Evolutionary conservation across 2,113 vertebrate genomes (phyloP).

Genomic region (Lagenorhynchus albirostris): DNA sequence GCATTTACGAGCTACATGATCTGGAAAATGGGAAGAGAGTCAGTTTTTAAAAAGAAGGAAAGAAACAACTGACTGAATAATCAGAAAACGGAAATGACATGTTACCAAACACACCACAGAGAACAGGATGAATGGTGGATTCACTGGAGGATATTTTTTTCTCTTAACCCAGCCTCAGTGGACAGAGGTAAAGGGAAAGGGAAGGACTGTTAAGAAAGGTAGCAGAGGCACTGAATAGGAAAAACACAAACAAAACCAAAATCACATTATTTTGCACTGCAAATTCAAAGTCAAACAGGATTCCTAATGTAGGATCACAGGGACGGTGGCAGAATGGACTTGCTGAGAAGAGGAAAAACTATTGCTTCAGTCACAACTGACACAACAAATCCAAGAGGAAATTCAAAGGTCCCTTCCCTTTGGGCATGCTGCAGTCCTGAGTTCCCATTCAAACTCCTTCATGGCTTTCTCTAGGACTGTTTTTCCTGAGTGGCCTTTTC

Average conservation of each 20-base stretch:
- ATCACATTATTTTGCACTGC: not conserved
- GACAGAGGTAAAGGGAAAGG: not conserved
- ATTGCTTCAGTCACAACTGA: not conserved
- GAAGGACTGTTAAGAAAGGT: not conserved
- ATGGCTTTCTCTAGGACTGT: not conserved
- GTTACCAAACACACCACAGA: not conserved
- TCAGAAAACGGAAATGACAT: not conserved
- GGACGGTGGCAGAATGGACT: not conserved
- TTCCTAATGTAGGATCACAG: not conserved
- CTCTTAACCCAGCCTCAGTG: not conserved
- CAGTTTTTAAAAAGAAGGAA: not conserved
- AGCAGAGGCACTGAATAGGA: not conserved
- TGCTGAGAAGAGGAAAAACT: not conserved
- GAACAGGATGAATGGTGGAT: not conserved
- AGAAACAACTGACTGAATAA: slow-evolving; percentile 49
- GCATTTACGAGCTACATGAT: slow-evolving; percentile 56
- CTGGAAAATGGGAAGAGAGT: slow-evolving; percentile 65
- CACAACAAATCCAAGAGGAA: not conserved
- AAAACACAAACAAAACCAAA: not conserved
- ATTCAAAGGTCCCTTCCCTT: not conserved
- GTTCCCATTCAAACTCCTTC: not conserved
- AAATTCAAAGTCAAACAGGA: not conserved
- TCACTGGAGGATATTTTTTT: not conserved
- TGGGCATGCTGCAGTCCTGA: no score
- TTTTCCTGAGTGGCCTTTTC: not conserved